These are phyloP conservation scores for Gymnocheta viridis DNA, from an alignment of 2,888 invertebrate species.

Conservation along the genomic window DNA sequence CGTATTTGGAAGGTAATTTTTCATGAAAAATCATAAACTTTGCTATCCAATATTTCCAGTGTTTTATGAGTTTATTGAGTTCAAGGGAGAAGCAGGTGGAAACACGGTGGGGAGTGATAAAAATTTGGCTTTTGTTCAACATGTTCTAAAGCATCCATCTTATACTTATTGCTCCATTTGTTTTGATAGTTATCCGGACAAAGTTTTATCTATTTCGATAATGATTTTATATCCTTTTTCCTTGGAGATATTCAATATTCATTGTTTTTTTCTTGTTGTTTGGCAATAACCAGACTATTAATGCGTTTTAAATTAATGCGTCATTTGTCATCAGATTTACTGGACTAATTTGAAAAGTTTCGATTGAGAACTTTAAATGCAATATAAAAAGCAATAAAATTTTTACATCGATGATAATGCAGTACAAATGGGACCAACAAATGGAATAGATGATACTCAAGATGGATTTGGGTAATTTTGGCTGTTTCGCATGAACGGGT, in stretches of 20 bases:
- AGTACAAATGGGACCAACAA: conserved; percentile 30
- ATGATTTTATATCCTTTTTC: conserved; percentile 30
- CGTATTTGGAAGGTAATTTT: conserved; percentile 62
- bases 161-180: conserved; percentile 57
- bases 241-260: conserved; percentile 23
- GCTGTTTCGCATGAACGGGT: neutral
- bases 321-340: conserved; percentile 68
- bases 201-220: conserved; percentile 48
- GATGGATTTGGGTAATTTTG: neutral
- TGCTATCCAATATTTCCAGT: conserved; percentile 56
- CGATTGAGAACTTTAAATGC: conserved; percentile 19
- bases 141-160: conserved; percentile 53
- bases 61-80: conserved; percentile 54
- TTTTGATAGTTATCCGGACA: conserved; percentile 42
- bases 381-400: conserved; percentile 54
- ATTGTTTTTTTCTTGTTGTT: conserved; percentile 23
- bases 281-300: conserved; percentile 61
- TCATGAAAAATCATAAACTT: conserved; percentile 66
- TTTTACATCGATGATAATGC: conserved; percentile 1
- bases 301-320: conserved; percentile 65
- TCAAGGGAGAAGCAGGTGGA: neutral
- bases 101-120: neutral
- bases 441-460: neutral
- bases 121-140: conserved; percentile 64
- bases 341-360: conserved; percentile 63